Conservation (phyloP, 2,797 vertebrate species). For the Gallinago nigripennis region DNA sequence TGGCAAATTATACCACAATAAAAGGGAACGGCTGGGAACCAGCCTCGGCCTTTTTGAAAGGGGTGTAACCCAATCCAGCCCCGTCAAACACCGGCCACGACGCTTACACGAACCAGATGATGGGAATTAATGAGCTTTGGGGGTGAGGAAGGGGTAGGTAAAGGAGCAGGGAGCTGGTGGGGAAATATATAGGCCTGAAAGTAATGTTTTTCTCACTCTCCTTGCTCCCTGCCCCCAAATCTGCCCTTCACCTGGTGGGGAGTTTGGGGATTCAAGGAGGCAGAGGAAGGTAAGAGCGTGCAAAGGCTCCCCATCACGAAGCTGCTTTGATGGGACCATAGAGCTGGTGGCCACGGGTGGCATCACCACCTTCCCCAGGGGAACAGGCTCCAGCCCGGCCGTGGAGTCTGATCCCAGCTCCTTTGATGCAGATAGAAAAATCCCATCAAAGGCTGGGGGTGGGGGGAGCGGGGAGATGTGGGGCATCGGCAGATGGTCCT, state of each 20-base stretch:
- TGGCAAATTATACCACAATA: conserved; percentile 53
- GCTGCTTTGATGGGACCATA: not conserved
- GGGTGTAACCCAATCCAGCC: conserved; percentile 18
- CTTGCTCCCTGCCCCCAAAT: not conserved
- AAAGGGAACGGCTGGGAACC: conserved; percentile 40
- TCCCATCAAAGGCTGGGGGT: not conserved
- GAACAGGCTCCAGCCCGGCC: not conserved
- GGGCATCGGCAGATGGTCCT: not conserved
- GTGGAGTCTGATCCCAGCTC: not conserved
- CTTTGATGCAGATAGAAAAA: not conserved
- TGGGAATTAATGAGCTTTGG: conserved; percentile 23
- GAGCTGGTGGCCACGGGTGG: accelerated
- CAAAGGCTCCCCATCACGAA: not conserved
- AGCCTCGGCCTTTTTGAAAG: conserved; percentile 10
- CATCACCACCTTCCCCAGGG: not conserved
- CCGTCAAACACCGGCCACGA: not conserved
- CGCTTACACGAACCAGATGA: conserved; percentile 55
- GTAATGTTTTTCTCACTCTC: not conserved
- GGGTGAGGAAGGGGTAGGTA: not conserved
- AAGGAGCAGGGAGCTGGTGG: not conserved
- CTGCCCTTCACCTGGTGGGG: not conserved
- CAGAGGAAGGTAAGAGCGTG: not conserved
- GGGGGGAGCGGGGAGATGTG: accelerated
- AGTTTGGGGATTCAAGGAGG: not conserved
- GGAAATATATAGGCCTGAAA: not conserved